These are phyloP conservation scores for Myiotriccus ornatus DNA, from an alignment of 2,797 vertebrate species.

Conservation along the genomic window DNA sequence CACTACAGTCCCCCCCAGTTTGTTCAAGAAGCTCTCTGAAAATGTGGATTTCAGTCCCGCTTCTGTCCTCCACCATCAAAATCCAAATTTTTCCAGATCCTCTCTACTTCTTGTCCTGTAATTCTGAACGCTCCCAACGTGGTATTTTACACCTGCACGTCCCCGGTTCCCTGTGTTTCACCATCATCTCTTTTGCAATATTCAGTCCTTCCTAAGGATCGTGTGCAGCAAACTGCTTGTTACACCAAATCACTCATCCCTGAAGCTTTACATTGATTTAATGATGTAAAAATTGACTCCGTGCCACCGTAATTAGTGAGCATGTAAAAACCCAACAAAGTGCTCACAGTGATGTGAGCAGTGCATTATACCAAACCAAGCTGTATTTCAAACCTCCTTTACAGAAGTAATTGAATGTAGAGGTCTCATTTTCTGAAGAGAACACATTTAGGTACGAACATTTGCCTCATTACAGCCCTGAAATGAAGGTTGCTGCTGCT, in stretches of 20 bases:
- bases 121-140: fast-evolving
- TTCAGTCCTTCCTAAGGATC: not conserved
- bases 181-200: not conserved
- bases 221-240: not conserved
- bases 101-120: fast-evolving
- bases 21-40: not conserved
- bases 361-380: not conserved
- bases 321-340: not conserved
- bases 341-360: not conserved
- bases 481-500: not conserved
- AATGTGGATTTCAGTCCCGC: fast-evolving
- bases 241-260: not conserved
- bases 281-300: not conserved
- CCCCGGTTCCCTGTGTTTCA: fast-evolving
- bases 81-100: no score
- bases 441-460: not conserved
- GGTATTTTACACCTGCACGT: not conserved
- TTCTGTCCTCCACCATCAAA: not conserved
- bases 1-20: not conserved
- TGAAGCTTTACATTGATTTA: not conserved
- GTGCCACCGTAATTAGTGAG: not conserved
- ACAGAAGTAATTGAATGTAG: not conserved
- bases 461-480: not conserved
- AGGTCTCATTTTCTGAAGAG: not conserved
- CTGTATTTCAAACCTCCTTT: not conserved